Percentiles rank a stretch among this genome's conserved stretches.
Conservation (phyloP, 2,797 vertebrate genomes). For the Cottoperca gobio region DNA sequence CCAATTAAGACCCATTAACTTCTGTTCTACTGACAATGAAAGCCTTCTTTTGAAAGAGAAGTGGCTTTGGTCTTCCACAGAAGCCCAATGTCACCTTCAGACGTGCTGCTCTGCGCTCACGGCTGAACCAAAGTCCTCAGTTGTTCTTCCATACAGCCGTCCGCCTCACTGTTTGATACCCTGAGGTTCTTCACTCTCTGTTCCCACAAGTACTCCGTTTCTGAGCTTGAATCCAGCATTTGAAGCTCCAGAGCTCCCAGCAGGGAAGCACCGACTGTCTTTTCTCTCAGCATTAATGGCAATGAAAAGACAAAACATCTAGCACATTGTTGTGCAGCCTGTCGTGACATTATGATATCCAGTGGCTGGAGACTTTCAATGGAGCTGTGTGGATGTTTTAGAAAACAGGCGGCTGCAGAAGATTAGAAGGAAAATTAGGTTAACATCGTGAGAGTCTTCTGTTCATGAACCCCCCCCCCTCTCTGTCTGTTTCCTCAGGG, state of each 20-base stretch:
- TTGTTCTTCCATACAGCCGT: constrained; percentile 38
- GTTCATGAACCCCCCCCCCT: constrained; percentile 24
- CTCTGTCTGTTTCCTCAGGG: constrained; percentile 83
- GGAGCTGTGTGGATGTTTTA: constrained; percentile 28
- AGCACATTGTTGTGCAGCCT: constrained; percentile 31
- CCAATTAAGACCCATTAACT: constrained; percentile 4
- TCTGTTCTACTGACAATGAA: constrained; percentile 23
- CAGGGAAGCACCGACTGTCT: constrained; percentile 26
- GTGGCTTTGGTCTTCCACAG: constrained; percentile 42
- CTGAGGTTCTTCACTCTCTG: constrained; percentile 34
- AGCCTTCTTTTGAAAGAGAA: constrained; percentile 27
- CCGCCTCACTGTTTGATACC: constrained; percentile 52
- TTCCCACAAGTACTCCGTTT: constrained; percentile 42
- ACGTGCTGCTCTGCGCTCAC: constrained; percentile 4
- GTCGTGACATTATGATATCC: constrained; percentile 37
- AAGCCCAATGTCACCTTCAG: constrained; percentile 69
- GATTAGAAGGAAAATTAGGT: constrained; percentile 45
- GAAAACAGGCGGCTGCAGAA: constrained; percentile 30
- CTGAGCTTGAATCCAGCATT: constrained; percentile 54
- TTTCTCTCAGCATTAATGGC: constrained; percentile 39
- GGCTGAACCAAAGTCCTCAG: constrained; percentile 35
- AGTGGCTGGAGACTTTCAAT: constrained; percentile 34
- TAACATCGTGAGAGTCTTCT: constrained; percentile 26
- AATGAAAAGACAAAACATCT: constrained; percentile 34
- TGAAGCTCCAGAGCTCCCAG: constrained; percentile 61